These are phyloP conservation scores for Patiria miniata DNA, from an alignment of 35 echinoderm and acorn worm species.

Conservation along the genomic window DNA sequence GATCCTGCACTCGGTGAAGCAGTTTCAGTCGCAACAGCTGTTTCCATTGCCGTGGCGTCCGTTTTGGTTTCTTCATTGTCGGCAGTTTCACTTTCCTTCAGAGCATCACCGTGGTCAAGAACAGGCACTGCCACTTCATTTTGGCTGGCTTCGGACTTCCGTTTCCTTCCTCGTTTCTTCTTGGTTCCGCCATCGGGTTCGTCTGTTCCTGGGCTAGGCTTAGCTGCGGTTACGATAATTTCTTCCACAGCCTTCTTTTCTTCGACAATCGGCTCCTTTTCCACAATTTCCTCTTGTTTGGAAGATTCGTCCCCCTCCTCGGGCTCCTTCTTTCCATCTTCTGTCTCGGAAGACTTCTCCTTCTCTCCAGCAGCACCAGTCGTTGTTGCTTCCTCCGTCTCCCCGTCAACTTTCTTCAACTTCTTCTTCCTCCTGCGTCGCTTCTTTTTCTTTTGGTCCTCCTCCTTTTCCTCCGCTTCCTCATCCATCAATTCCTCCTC, in stretches of 20 bases:
- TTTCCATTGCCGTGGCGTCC: too few species aligned
- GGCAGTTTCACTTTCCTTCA: background rate
- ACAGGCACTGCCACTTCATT: background rate
- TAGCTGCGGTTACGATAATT: background rate
- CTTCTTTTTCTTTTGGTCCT: slow-evolving; percentile 27
- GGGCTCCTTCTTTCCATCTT: slow-evolving; percentile 31
- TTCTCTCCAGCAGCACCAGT: slow-evolving; percentile 2
- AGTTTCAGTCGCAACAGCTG: too few species aligned
- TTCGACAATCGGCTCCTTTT: background rate
- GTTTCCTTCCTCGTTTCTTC: background rate
- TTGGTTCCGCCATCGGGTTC: background rate
- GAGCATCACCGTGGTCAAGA: background rate
- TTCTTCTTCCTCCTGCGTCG: slow-evolving; percentile 44
- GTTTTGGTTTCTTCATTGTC: too few species aligned
- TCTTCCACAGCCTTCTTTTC: background rate
- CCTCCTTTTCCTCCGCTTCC: slow-evolving; percentile 32
- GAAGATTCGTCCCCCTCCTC: background rate
- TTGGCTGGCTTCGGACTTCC: background rate
- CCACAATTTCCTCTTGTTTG: background rate
- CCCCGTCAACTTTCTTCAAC: background rate
- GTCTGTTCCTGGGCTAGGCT: background rate
- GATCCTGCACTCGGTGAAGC: too few species aligned
- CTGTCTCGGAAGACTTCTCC: background rate
- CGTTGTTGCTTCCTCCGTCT: background rate
- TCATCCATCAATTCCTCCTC: slow-evolving; percentile 27